A percentile compares a stretch with the other conserved stretches of the same genome.
Evolutionary conservation across 1,140 invertebrate species (phyloP).

Genomic region (Caenorhabditis brenneri): DNA sequence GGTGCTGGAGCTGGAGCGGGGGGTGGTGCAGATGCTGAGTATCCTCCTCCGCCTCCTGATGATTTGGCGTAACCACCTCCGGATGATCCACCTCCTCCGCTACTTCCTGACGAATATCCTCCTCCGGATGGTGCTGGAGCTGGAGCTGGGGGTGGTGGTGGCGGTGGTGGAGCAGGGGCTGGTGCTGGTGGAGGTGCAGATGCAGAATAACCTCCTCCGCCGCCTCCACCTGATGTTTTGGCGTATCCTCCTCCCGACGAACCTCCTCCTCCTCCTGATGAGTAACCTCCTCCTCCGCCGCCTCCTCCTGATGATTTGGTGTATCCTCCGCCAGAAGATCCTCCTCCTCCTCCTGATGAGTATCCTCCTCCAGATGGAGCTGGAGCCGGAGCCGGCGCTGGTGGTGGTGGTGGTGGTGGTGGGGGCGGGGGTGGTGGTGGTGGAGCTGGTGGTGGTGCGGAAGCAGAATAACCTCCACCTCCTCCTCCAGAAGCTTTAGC

Average conservation of each 20-base stretch:
- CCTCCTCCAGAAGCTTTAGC: background rate
- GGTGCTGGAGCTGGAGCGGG: background rate
- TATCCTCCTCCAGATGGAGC: background rate
- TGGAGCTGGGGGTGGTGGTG: background rate
- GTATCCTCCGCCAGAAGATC: slow-evolving; percentile 10
- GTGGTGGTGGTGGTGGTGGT: background rate
- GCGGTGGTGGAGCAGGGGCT: background rate
- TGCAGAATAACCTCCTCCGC: background rate
- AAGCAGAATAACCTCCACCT: background rate
- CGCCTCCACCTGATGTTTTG: background rate
- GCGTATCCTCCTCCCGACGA: background rate
- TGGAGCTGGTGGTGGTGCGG: background rate
- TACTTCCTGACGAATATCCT: background rate
- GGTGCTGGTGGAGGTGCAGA: background rate
- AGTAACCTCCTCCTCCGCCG: background rate
- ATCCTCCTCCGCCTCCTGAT: slow-evolving; percentile 6
- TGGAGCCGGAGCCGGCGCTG: background rate
- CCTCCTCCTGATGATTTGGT: background rate
- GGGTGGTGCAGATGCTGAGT: background rate
- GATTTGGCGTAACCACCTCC: slow-evolving; percentile 2
- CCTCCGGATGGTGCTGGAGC: background rate
- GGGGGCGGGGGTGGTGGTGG: background rate
- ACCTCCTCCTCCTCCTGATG: background rate
- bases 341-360: background rate
- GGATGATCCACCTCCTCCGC: slow-evolving; percentile 13